Evolutionary conservation across 2,888 invertebrate species (phyloP).

Genomic region (Hypena proboscidalis): DNA sequence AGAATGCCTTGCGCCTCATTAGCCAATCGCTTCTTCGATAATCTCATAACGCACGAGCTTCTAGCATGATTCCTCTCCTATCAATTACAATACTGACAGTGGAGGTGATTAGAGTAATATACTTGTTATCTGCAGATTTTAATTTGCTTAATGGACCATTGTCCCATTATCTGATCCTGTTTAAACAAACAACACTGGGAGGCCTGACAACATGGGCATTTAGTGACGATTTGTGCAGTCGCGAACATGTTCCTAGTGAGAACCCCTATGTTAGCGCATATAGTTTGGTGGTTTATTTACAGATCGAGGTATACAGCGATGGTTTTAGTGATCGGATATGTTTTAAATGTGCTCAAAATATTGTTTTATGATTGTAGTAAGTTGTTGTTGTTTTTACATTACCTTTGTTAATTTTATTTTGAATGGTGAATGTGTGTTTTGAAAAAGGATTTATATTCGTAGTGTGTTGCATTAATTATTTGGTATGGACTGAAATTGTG

Average conservation of each 20-base stretch:
- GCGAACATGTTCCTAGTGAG: constrained; percentile 34
- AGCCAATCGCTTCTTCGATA: too few relatives aligned
- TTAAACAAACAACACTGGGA: not conserved
- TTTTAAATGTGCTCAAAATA: constrained; percentile 57
- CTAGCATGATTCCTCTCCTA: not conserved
- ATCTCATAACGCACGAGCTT: too few relatives aligned
- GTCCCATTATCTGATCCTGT: constrained; percentile 5
- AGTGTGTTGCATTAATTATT: too few relatives aligned
- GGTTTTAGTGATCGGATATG: constrained; percentile 54
- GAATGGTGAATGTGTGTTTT: not conserved
- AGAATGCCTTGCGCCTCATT: too few relatives aligned
- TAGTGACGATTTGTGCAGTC: constrained; percentile 5
- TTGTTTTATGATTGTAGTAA: constrained; percentile 63
- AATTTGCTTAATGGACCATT: constrained; percentile 2
- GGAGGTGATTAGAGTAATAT: constrained; percentile 23
- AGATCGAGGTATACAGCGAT: constrained; percentile 42
- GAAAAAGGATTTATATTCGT: too few relatives aligned
- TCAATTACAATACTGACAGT: constrained; percentile 6
- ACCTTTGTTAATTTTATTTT: too few relatives aligned
- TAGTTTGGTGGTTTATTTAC: constrained; percentile 21
- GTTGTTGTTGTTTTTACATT: constrained; percentile 19
- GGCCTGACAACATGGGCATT: constrained; percentile 17
- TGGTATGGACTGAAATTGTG: too few relatives aligned
- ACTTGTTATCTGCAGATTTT: constrained; percentile 11
- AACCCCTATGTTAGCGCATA: constrained; percentile 2